phyloP scores from a whole-genome alignment of 2,113 vertebrate species.

The Dipodomys merriami region DNA sequence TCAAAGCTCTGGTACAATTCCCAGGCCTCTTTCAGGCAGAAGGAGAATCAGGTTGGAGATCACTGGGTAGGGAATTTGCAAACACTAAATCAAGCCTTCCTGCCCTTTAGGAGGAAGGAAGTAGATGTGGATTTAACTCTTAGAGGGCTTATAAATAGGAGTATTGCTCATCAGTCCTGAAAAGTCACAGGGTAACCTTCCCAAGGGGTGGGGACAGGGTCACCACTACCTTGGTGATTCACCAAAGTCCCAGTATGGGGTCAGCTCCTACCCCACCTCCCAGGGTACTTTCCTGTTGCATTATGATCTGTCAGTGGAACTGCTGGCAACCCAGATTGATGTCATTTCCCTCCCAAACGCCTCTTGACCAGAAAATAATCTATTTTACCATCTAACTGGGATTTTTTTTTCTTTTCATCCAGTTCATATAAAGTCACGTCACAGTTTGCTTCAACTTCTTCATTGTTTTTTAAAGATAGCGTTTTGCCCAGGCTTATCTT shows the following conservation, averaged over 20 bases:
- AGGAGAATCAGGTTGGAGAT: conserved; percentile 7
- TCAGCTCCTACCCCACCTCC: background rate
- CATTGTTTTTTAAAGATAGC: conserved; percentile 42
- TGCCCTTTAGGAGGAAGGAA: conserved; percentile 25
- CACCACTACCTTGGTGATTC: conserved; percentile 58
- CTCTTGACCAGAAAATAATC: conserved; percentile 68
- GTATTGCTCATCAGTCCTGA: conserved; percentile 13
- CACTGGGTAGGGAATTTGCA: background rate
- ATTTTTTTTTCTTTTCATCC: conserved; percentile 31
- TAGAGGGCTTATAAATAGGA: conserved; percentile 45
- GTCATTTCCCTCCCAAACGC: conserved; percentile 60
- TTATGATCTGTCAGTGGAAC: conserved; percentile 43
- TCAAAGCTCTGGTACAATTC: conserved; percentile 9
- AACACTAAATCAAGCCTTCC: background rate
- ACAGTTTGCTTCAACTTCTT: background rate
- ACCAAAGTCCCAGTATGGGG: conserved; percentile 56
- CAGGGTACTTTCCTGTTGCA: conserved; percentile 63
- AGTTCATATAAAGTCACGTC: conserved; percentile 51
- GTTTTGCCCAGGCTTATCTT: conserved; percentile 12
- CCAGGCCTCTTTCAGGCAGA: background rate
- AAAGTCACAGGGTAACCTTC: background rate
- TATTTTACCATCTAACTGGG: conserved; percentile 55
- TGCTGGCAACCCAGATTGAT: conserved; percentile 47
- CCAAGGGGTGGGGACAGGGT: background rate
- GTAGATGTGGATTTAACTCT: conserved; percentile 18